phyloP scores from a whole-genome alignment of 2,113 vertebrate species.

The Takifugu flavidus region DNA sequence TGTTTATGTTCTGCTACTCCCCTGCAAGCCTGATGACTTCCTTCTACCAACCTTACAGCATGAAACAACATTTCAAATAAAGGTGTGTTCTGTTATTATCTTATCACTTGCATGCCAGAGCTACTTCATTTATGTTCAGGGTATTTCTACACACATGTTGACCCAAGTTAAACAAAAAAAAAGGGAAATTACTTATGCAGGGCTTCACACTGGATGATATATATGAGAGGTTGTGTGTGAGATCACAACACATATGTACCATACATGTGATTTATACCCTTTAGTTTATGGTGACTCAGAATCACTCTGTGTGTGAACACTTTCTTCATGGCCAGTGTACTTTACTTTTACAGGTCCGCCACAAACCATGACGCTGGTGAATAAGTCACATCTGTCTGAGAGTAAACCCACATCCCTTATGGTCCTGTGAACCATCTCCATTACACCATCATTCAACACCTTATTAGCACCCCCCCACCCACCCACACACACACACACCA shows the following conservation, averaged over 20 bases:
- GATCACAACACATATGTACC: not conserved
- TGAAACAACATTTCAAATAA: not conserved
- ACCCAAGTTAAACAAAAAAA: not conserved
- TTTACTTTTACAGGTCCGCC: too few relatives aligned
- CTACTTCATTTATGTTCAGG: not conserved
- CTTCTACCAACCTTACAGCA: not conserved
- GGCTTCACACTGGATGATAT: constrained; percentile 1
- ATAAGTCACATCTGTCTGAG: not conserved
- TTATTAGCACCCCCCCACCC: not conserved
- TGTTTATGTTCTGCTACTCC: too few relatives aligned
- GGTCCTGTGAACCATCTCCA: not conserved
- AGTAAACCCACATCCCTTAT: too few relatives aligned
- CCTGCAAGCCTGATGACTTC: not conserved
- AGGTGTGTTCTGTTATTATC: not conserved
- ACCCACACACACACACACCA: not conserved
- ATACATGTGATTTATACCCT: constrained; percentile 19
- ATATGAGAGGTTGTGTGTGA: not conserved
- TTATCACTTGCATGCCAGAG: not conserved
- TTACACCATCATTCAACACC: not conserved
- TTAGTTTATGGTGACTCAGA: not conserved
- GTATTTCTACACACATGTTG: not conserved
- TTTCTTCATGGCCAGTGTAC: too few relatives aligned
- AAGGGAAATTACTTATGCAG: not conserved
- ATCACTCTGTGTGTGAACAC: too few relatives aligned
- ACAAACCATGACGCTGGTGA: too few relatives aligned